Evolutionary conservation across 2,113 vertebrate genomes (phyloP).

Genomic region (Pithys albifrons): DNA sequence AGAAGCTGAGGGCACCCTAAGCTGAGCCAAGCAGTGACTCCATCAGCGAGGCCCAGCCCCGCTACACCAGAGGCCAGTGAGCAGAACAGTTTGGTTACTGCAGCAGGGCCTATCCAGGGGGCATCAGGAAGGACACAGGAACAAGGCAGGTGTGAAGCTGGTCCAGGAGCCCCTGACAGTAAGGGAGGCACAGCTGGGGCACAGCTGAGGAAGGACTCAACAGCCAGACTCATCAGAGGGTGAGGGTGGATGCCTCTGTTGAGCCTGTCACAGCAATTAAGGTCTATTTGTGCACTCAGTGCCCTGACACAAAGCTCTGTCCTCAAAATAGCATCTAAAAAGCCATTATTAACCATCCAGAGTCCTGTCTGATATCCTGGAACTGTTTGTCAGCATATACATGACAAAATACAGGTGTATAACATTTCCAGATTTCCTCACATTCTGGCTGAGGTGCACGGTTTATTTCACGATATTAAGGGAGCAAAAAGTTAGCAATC

Average conservation of each 20-base stretch:
- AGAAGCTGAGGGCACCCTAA: neutral
- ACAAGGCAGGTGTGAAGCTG: neutral
- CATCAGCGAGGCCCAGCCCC: accelerated
- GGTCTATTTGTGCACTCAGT: neutral
- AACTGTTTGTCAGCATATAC: neutral
- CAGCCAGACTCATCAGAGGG: neutral
- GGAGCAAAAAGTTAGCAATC: neutral
- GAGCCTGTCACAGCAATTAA: neutral
- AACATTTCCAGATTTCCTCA: neutral
- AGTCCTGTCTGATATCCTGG: neutral
- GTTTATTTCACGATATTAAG: neutral
- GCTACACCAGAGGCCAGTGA: neutral
- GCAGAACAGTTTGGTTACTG: neutral
- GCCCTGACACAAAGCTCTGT: neutral
- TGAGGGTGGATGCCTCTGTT: neutral
- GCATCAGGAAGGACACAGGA: neutral
- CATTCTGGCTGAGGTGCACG: neutral
- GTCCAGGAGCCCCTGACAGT: neutral
- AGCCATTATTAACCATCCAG: neutral
- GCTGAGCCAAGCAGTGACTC: accelerated
- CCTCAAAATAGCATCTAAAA: neutral
- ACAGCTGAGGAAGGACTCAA: neutral
- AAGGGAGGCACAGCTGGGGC: neutral
- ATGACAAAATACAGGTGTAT: neutral
- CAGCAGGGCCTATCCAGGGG: accelerated